Conservation (phyloP, 2,888 invertebrate species). For the Patella ulyssiponensis region DNA sequence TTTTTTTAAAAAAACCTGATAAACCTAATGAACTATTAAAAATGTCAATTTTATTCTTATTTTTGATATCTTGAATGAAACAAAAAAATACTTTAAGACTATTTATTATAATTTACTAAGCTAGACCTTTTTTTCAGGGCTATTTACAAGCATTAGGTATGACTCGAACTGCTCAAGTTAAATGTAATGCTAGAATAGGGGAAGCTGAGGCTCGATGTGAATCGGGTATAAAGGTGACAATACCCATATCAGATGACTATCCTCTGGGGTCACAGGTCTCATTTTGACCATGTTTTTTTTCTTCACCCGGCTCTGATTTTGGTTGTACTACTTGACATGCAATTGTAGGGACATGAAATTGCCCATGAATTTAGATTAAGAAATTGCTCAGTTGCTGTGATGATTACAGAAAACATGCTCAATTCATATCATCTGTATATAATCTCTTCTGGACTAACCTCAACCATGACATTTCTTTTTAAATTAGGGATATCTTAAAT, state of each 20-base stretch:
- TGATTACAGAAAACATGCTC: too few relatives aligned
- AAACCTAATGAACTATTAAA: too few relatives aligned
- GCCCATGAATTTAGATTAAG: not conserved
- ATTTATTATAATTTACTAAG: not conserved
- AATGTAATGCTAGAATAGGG: slow-evolving; percentile 92
- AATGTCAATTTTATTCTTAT: too few relatives aligned
- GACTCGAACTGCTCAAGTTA: slow-evolving; percentile 66
- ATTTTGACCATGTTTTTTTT: not conserved
- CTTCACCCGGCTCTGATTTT: not conserved
- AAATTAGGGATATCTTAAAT: slow-evolving; percentile 88
- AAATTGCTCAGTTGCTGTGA: not conserved
- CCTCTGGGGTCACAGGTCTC: not conserved
- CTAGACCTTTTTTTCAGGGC: slow-evolving; percentile 76
- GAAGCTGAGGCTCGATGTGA: slow-evolving; percentile 93
- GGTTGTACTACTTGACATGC: not conserved
- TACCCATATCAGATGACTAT: not conserved
- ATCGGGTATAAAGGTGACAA: slow-evolving; percentile 82
- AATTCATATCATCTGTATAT: too few relatives aligned
- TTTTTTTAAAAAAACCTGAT: too few relatives aligned
- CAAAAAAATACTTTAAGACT: too few relatives aligned
- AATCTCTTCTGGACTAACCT: too few relatives aligned
- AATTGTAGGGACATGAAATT: not conserved
- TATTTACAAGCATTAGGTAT: slow-evolving; percentile 88
- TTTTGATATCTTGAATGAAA: too few relatives aligned
- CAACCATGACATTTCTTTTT: not conserved